phyloP scores from a whole-genome alignment of 1,140 invertebrate genomes.

The Drosophila neocordata region DNA sequence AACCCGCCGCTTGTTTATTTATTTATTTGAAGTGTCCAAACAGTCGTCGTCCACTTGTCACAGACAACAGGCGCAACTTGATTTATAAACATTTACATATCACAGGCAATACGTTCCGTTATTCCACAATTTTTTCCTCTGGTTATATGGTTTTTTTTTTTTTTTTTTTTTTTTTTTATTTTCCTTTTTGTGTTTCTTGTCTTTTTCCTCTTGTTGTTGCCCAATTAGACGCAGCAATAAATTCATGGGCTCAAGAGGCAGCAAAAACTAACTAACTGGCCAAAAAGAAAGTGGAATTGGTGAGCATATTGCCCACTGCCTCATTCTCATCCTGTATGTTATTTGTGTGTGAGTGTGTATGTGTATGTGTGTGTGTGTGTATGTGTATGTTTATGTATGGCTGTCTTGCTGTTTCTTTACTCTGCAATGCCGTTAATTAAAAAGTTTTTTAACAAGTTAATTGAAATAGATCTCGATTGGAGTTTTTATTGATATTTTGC shows the following conservation, averaged over 20 bases:
- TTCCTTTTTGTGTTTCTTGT: neutral
- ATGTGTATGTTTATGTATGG: neutral
- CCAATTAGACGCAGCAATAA: conserved; percentile 79
- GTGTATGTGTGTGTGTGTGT: neutral
- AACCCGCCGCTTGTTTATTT: conserved; percentile 63
- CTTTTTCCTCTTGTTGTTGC: conserved; percentile 28
- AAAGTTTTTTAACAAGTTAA: conserved; percentile 80
- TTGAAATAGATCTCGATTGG: conserved; percentile 81
- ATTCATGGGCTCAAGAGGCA: conserved; percentile 38
- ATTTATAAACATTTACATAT: conserved; percentile 79
- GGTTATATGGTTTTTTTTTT: conserved; percentile 1
- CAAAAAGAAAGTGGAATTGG: neutral
- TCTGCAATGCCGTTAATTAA: conserved; percentile 77
- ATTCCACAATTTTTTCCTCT: no score
- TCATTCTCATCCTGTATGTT: neutral
- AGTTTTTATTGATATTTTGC: conserved; percentile 80
- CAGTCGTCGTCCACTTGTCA: conserved; percentile 74
- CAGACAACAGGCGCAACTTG: conserved; percentile 62
- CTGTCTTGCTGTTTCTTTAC: conserved; percentile 14
- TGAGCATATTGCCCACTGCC: neutral
- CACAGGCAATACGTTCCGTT: conserved; percentile 19
- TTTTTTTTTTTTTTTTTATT: neutral
- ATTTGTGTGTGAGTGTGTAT: neutral
- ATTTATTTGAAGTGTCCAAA: conserved; percentile 69
- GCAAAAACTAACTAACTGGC: conserved; percentile 26